phyloP scores from a whole-genome alignment of 2,797 vertebrate genomes.

The Peromyscus attwateri region DNA sequence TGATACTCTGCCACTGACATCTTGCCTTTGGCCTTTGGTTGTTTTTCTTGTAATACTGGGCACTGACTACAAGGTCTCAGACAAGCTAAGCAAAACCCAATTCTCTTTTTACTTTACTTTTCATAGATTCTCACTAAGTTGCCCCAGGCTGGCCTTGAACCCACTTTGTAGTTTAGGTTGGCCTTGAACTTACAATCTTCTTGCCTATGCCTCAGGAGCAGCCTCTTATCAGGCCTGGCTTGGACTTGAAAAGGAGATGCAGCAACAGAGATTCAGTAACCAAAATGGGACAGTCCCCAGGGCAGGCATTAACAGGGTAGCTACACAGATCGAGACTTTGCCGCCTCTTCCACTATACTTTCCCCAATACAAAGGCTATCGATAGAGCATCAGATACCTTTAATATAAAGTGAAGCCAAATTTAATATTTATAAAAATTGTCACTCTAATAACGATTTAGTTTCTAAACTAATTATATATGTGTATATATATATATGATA shows the following conservation, averaged over 20 bases:
- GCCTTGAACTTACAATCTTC: neutral
- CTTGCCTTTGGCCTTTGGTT: neutral
- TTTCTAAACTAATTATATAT: slow-evolving; percentile 41
- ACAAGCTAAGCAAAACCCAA: neutral
- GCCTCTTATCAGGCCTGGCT: neutral
- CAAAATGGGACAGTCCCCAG: neutral
- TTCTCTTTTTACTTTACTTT: neutral
- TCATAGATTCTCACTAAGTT: neutral
- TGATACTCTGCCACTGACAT: neutral
- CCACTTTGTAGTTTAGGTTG: neutral
- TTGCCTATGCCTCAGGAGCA: neutral
- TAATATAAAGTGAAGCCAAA: neutral
- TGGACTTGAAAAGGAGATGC: neutral
- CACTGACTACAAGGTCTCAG: neutral
- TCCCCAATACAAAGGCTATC: neutral
- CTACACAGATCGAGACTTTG: neutral
- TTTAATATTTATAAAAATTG: neutral
- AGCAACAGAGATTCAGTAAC: neutral
- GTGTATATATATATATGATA: neutral
- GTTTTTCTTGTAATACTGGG: neutral
- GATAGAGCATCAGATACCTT: neutral
- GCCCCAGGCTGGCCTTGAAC: neutral
- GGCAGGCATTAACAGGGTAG: neutral
- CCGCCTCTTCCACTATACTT: neutral
- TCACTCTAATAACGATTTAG: neutral